Conservation (phyloP, 2,113 vertebrate species). For the Spermophilus dauricus region DNA sequence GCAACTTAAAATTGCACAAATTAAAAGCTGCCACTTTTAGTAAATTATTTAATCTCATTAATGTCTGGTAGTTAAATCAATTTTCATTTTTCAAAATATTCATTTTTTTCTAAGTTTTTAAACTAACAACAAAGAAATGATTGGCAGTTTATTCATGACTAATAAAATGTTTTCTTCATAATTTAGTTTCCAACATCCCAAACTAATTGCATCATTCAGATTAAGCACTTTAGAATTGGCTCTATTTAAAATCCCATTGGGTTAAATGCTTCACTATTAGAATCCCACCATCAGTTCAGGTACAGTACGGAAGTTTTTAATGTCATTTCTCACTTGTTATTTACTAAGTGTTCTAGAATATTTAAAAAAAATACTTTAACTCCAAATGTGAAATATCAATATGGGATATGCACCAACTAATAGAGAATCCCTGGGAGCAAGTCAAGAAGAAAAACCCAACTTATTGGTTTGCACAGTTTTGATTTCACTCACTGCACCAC, state of each 20-base stretch:
- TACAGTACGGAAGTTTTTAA: neutral
- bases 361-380: neutral
- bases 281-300: neutral
- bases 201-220: constrained; percentile 53
- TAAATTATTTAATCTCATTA: constrained; percentile 51
- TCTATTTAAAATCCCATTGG: constrained; percentile 63
- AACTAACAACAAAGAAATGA: neutral
- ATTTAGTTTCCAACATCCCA: constrained; percentile 57
- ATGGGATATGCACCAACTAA: neutral
- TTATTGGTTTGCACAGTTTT: neutral
- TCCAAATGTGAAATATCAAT: neutral
- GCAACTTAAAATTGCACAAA: constrained; percentile 31
- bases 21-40: constrained; percentile 32
- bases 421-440: neutral
- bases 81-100: constrained; percentile 21
- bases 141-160: constrained; percentile 11
- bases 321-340: neutral
- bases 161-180: constrained; percentile 62
- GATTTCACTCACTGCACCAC: neutral
- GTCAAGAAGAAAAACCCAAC: neutral
- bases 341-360: neutral
- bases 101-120: constrained; percentile 1
- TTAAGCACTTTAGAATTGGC: constrained; percentile 26
- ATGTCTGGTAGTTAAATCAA: constrained; percentile 24
- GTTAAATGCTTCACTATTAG: neutral